Evolutionary conservation across 2,797 vertebrate genomes (phyloP), one percentile per base, ranked within the genome.

Genomic region (Molossus alvarezi): DNA sequence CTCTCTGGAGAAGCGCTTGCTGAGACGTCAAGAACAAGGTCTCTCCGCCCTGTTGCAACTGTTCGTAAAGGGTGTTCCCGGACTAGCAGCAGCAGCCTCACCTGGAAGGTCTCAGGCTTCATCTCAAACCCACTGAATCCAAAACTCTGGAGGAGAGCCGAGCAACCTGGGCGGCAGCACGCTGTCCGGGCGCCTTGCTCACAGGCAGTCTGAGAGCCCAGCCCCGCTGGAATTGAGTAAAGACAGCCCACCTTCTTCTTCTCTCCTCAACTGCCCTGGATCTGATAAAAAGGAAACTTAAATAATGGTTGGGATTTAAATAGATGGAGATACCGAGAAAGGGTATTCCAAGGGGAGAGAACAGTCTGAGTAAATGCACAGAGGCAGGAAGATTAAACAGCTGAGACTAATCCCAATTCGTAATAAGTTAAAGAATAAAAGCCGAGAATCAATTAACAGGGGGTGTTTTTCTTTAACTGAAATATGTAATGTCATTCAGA

Each of bases 401-500:
- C 33, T 5, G 29, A 87, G 37, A 95, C 57, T 91, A 97, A 94
- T 96, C 72, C 76, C 57, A 29, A 91, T 84, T 95, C 87, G 45
- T 96, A 95, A 81, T 37, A 83, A 96, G 11, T 89, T 60, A 76
- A 95, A 94, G 86, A 95, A 91, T 65, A 94, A 73, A 69, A 90
- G 12, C 83, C 53, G 87, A 88, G 91, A 96, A 88, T 93, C 84
- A 96, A 94, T 92, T 91, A 75, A 33, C 86, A 86, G 60, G 76
- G 90, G 76, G n/a, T 80, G 89, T 94, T 90, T 97, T 93, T 83
- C 33, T 91, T 94, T 93, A 81, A 82, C 80, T 85, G 69, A 95
- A 97, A 85, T 96, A 94, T 89, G 62, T 90, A 94, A 96, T 95
- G 83, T 53, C 88, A 95, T 69, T 94, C 95, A 94, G 95, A 89